A percentile compares a stretch with the other conserved stretches of the same genome.
Evolutionary conservation across 2,888 invertebrate species (phyloP).

Genomic region (Noctua janthina): DNA sequence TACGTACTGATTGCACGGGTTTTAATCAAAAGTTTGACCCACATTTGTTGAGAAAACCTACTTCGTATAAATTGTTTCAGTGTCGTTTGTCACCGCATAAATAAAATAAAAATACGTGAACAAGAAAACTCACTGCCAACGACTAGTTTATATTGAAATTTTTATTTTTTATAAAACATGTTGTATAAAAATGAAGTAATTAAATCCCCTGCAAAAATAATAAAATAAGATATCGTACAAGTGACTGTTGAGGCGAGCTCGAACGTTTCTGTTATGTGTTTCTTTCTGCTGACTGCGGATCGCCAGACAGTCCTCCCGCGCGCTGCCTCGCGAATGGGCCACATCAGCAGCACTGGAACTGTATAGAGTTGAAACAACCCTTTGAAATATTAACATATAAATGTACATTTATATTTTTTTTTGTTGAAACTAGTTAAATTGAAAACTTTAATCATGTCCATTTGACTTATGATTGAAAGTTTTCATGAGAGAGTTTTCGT

Average conservation of each 20-base stretch:
- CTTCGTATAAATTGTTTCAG: slow-evolving; percentile 30
- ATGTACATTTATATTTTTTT: background rate
- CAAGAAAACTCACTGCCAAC: slow-evolving; percentile 40
- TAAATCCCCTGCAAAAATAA: slow-evolving; percentile 53
- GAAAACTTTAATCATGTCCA: background rate
- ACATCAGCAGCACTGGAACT: slow-evolving; percentile 83
- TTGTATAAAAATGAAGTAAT: slow-evolving; percentile 47
- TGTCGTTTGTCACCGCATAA: slow-evolving; percentile 25
- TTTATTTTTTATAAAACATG: background rate
- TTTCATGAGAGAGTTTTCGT: background rate
- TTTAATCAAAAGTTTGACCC: slow-evolving; percentile 53
- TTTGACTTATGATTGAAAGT: background rate
- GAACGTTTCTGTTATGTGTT: slow-evolving; percentile 83
- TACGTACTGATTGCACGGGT: slow-evolving; percentile 48
- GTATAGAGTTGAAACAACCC: slow-evolving; percentile 74
- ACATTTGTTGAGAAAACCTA: slow-evolving; percentile 33
- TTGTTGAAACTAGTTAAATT: background rate
- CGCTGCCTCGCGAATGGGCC: slow-evolving; percentile 84
- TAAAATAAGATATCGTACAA: slow-evolving; percentile 63
- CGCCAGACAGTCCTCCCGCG: slow-evolving; percentile 86
- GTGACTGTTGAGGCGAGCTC: slow-evolving; percentile 56
- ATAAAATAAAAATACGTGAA: slow-evolving; percentile 35
- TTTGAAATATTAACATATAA: background rate
- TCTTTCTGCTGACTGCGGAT: slow-evolving; percentile 89
- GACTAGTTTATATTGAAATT: slow-evolving; percentile 6